These are phyloP conservation scores for Nomia melanderi DNA, from an alignment of 1,140 invertebrate genomes.

Conservation along the genomic window DNA sequence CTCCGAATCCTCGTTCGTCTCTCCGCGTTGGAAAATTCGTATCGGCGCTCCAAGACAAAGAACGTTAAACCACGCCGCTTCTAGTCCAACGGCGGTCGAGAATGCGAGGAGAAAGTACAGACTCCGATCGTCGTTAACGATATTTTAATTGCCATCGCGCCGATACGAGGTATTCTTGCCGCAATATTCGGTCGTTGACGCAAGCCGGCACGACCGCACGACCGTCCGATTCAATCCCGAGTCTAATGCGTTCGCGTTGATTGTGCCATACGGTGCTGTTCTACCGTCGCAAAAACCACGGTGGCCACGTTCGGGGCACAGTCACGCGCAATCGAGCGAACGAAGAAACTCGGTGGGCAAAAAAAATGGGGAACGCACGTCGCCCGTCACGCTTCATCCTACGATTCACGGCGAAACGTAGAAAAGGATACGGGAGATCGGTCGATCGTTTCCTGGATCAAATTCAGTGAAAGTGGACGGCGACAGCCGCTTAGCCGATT, in stretches of 20 bases:
- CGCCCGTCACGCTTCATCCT: not conserved
- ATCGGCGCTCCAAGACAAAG: not conserved
- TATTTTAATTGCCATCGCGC: conserved; percentile 47
- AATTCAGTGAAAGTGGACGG: conserved; percentile 56
- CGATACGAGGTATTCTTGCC: conserved; percentile 19
- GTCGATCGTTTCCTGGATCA: conserved; percentile 11
- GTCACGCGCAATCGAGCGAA: not conserved
- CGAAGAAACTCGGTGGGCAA: not conserved
- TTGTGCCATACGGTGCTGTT: not conserved
- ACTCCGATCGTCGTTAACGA: conserved; percentile 44
- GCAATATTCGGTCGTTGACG: conserved; percentile 19
- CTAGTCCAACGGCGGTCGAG: not conserved
- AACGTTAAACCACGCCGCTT: not conserved
- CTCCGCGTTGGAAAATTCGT: not conserved
- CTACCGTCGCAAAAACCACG: not conserved
- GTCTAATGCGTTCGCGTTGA: not conserved
- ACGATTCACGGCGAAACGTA: not conserved
- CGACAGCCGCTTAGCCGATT: conserved; percentile 34
- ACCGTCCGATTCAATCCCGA: not conserved
- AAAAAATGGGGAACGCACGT: not conserved
- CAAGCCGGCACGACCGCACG: not conserved
- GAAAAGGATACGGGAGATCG: not conserved
- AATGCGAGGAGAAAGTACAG: conserved; percentile 47
- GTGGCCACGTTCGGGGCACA: not conserved
- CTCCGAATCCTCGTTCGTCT: not conserved